Percentiles rank a stretch among this genome's conserved stretches.
These are phyloP conservation scores for Dryobates pubescens DNA, from an alignment of 2,797 vertebrate genomes.

Conservation along the genomic window DNA sequence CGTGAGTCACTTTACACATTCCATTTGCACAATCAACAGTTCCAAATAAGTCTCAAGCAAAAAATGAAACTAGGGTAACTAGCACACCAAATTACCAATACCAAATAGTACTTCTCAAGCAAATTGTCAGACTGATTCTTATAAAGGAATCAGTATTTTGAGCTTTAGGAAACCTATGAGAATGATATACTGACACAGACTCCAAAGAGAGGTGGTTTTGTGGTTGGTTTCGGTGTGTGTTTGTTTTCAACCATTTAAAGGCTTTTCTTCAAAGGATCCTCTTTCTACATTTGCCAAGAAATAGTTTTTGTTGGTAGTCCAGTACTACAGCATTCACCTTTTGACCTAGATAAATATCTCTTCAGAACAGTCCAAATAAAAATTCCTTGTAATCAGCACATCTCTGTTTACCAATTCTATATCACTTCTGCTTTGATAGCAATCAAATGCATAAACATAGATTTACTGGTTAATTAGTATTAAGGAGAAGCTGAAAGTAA, in stretches of 20 bases:
- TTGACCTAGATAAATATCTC: not conserved
- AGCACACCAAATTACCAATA: not conserved
- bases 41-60: not conserved
- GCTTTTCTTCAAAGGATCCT: not conserved
- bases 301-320: not conserved
- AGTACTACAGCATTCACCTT: not conserved
- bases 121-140: too few relatives aligned
- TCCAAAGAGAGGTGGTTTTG: not conserved
- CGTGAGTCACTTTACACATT: not conserved
- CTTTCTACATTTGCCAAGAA: not conserved
- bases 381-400: not conserved
- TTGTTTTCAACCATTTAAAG: not conserved
- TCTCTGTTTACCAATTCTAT: not conserved
- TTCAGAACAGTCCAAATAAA: not conserved
- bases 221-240: too few relatives aligned
- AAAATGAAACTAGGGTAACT: not conserved
- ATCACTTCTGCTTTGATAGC: not conserved
- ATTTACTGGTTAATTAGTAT: not conserved
- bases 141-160: not conserved
- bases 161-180: not conserved
- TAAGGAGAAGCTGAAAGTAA: not conserved
- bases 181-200: not conserved
- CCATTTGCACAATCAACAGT: not conserved
- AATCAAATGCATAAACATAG: not conserved
- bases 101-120: not conserved